phyloP scores from a whole-genome alignment of 1,140 invertebrate genomes.

The Rhizoglyphus robini region DNA sequence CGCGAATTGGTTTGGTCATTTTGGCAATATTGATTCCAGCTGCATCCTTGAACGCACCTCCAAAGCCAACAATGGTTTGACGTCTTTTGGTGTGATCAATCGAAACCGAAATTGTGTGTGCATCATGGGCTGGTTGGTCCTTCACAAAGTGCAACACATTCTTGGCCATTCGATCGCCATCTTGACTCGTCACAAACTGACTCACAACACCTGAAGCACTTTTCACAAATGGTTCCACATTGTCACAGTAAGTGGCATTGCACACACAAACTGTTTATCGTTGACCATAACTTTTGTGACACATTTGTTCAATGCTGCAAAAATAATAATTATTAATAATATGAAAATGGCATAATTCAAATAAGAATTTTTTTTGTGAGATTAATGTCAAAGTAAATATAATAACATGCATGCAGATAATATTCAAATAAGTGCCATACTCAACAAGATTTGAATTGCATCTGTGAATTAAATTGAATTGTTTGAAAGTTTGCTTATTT shows the following conservation, averaged over 20 bases:
- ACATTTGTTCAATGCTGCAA: too few relatives aligned
- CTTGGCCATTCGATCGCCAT: background rate
- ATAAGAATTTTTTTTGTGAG: too few relatives aligned
- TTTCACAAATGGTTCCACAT: background rate
- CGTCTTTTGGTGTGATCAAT: conserved; percentile 25
- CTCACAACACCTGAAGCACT: background rate
- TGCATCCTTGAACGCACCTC: conserved; percentile 71
- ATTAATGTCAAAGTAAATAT: too few relatives aligned
- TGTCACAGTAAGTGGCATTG: conserved; percentile 18
- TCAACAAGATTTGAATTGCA: too few relatives aligned
- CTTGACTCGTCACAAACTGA: too few relatives aligned
- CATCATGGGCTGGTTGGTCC: background rate
- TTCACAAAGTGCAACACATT: conserved; percentile 10
- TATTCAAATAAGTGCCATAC: too few relatives aligned
- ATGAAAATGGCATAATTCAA: too few relatives aligned
- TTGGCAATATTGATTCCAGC: conserved; percentile 52
- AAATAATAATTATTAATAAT: too few relatives aligned
- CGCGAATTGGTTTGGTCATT: background rate
- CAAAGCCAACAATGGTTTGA: conserved; percentile 53
- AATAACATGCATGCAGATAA: too few relatives aligned
- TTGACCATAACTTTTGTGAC: too few relatives aligned
- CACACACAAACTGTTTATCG: conserved; percentile 16
- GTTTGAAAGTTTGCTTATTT: too few relatives aligned
- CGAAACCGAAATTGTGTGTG: background rate
- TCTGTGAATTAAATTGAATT: too few relatives aligned